Conservation (phyloP, 2,888 invertebrate species). For the Drosophila anomalata region DNA sequence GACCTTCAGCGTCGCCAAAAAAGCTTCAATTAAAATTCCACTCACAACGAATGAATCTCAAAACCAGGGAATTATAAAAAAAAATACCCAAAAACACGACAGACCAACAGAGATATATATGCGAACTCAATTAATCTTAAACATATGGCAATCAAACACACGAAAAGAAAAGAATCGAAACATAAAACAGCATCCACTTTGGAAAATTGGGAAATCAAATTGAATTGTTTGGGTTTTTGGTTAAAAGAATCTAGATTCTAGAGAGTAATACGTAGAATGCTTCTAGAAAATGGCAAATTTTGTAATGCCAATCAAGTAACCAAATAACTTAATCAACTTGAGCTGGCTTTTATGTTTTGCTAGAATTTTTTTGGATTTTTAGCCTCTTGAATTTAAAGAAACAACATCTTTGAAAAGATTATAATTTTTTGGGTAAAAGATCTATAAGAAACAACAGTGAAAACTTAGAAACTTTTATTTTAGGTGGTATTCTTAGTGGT, state of each 20-base stretch:
- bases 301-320: slow-evolving; percentile 7
- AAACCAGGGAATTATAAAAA: slow-evolving; percentile 30
- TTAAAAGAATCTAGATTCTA: background rate
- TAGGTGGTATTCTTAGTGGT: background rate
- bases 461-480: background rate
- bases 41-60: slow-evolving; percentile 34
- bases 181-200: slow-evolving; percentile 15
- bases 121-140: slow-evolving; percentile 64
- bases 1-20: slow-evolving; percentile 61
- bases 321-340: slow-evolving; percentile 18
- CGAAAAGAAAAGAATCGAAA: slow-evolving; percentile 8
- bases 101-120: slow-evolving; percentile 19
- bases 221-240: background rate
- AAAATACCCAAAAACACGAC: slow-evolving; percentile 23
- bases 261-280: slow-evolving; percentile 7
- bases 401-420: background rate
- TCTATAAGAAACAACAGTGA: background rate
- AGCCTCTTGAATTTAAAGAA: slow-evolving; percentile 1
- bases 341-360: no score
- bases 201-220: slow-evolving; percentile 45
- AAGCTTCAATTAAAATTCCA: slow-evolving; percentile 70
- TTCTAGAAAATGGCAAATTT: slow-evolving; percentile 13
- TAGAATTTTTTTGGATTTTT: no score
- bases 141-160: slow-evolving; percentile 12
- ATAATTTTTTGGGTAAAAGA: background rate